Conservation (phyloP, 2,113 vertebrate genomes). For the Coregonus clupeaformis region DNA sequence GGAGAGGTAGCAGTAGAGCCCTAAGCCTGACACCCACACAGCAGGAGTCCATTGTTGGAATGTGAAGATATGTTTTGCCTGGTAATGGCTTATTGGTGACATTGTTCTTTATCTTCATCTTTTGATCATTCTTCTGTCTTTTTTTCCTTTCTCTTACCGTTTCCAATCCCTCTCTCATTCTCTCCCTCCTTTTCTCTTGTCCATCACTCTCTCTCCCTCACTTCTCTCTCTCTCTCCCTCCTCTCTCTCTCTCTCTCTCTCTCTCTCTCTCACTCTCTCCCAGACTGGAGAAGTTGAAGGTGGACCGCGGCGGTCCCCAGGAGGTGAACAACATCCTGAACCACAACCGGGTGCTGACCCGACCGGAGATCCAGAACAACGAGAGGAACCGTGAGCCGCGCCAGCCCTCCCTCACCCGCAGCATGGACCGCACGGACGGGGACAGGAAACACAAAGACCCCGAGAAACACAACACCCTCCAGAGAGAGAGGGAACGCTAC, state of each 20-base stretch:
- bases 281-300: constrained; percentile 72
- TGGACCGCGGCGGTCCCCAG: constrained; percentile 66
- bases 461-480: constrained; percentile 23
- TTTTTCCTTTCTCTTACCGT: not conserved
- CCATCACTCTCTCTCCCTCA: constrained; percentile 5
- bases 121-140: not conserved
- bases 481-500: constrained; percentile 59
- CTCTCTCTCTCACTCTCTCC: not conserved
- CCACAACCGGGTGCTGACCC: constrained; percentile 79
- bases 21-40: too few species aligned
- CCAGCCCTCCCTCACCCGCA: constrained; percentile 53
- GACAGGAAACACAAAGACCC: not conserved
- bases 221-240: constrained; percentile 8
- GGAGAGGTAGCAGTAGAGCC: too few species aligned
- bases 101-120: not conserved
- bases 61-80: not conserved
- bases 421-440: constrained; percentile 36
- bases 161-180: constrained; percentile 16
- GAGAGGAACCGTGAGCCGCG: constrained; percentile 82
- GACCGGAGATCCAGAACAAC: constrained; percentile 89
- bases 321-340: constrained; percentile 87
- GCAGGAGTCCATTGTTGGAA: too few species aligned
- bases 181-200: not conserved
- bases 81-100: not conserved
- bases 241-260: constrained; percentile 6